Conservation (phyloP, 1,140 invertebrate species). For the Theocolax elegans region DNA sequence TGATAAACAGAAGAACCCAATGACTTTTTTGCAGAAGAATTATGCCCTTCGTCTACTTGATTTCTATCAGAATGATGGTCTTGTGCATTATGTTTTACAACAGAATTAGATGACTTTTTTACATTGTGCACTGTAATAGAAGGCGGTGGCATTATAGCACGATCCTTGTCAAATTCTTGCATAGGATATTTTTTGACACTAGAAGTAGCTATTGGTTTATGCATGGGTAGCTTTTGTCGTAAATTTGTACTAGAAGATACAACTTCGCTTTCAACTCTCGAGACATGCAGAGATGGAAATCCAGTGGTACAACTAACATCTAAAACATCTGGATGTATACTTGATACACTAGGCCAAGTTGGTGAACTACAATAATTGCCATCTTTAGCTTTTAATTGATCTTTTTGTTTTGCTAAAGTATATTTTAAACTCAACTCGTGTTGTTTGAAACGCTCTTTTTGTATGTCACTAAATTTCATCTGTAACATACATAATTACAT, state of each 20-base stretch:
- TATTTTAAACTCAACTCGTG: conserved; percentile 46
- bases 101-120: not conserved
- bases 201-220: conserved; percentile 45
- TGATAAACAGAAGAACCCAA: not conserved
- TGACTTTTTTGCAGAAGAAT: not conserved
- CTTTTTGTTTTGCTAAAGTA: conserved; percentile 25
- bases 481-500: too few relatives aligned
- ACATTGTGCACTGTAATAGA: not conserved
- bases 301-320: conserved; percentile 32
- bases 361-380: not conserved
- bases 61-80: too few relatives aligned
- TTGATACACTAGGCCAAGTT: conserved; percentile 47
- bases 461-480: conserved; percentile 46
- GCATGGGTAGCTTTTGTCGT: conserved; percentile 32
- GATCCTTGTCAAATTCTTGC: conserved; percentile 25
- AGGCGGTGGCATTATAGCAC: conserved; percentile 52
- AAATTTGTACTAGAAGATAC: conserved; percentile 52
- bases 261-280: conserved; percentile 48
- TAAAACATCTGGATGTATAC: conserved; percentile 43
- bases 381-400: not conserved
- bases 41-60: not conserved
- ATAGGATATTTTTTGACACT: conserved; percentile 44
- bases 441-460: conserved; percentile 47
- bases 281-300: conserved; percentile 23
- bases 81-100: not conserved